Conservation (phyloP, 1,140 invertebrate species). For the Drosophila orena region DNA sequence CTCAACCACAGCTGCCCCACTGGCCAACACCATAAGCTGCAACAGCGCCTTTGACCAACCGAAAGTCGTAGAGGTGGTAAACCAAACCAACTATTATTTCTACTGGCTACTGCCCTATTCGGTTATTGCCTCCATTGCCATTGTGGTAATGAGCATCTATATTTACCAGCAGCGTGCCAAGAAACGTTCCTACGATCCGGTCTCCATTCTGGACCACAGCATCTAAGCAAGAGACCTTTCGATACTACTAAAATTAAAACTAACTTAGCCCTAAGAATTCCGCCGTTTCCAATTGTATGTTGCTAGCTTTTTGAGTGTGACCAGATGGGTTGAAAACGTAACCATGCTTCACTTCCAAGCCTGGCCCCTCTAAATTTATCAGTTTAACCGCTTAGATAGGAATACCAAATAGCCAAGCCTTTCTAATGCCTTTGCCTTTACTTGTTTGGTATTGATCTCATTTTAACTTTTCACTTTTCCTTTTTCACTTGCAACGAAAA, state of each 20-base stretch:
- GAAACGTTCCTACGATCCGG: constrained; percentile 79
- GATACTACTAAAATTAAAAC: constrained; percentile 19
- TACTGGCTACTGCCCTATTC: constrained; percentile 5
- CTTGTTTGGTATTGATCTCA: constrained; percentile 78
- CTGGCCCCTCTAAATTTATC: constrained; percentile 11
- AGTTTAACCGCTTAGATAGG: constrained; percentile 22
- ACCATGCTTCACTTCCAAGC: background rate
- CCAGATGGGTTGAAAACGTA: background rate
- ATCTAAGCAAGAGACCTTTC: constrained; percentile 55
- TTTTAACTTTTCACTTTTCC: constrained; percentile 72
- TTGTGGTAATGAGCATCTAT: constrained; percentile 20
- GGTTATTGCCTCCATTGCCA: constrained; percentile 8
- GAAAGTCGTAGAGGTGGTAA: constrained; percentile 54
- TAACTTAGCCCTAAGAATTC: constrained; percentile 30
- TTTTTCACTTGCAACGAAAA: constrained; percentile 54
- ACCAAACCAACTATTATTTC: constrained; percentile 3
- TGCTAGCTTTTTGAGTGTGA: constrained; percentile 25
- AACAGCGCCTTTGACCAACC: constrained; percentile 42
- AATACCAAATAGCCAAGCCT: constrained; percentile 13
- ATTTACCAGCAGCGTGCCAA: constrained; percentile 64
- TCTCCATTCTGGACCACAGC: constrained; percentile 78
- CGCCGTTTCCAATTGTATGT: constrained; percentile 9
- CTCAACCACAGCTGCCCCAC: constrained; percentile 4
- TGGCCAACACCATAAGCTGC: constrained; percentile 6
- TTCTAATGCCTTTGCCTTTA: constrained; percentile 29